These are phyloP conservation scores for Solenodon paradoxus DNA, from an alignment of 2,113 vertebrate genomes.

Conservation along the genomic window DNA sequence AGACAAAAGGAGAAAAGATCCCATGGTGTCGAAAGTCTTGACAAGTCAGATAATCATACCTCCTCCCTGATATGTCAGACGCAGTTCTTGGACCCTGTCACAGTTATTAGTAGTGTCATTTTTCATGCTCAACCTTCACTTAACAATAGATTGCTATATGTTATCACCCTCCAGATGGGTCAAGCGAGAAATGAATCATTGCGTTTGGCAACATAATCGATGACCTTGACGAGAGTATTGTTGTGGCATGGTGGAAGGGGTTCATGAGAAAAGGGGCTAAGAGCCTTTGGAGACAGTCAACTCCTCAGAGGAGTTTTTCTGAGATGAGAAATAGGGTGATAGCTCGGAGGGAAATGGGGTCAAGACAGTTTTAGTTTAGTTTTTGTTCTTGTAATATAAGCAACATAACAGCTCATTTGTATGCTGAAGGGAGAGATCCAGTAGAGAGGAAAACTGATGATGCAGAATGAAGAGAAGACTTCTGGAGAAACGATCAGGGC, in stretches of 20 bases:
- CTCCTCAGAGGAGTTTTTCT: background rate
- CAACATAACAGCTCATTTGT: conserved; percentile 36
- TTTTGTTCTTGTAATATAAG: conserved; percentile 9
- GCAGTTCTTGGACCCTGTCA: background rate
- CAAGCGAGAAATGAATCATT: background rate
- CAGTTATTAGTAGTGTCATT: background rate
- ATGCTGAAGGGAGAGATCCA: background rate
- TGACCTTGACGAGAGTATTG: background rate
- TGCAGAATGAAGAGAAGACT: background rate
- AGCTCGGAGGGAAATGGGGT: background rate
- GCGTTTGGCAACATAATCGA: background rate
- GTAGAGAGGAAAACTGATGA: background rate
- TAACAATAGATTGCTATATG: background rate
- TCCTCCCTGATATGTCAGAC: background rate
- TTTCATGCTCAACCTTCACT: background rate
- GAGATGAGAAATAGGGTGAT: background rate
- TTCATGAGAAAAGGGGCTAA: background rate
- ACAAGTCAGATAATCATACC: background rate
- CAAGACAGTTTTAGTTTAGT: background rate
- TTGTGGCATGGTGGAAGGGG: background rate
- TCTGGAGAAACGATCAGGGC: background rate
- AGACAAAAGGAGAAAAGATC: background rate
- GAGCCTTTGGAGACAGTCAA: background rate
- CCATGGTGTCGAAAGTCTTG: background rate
- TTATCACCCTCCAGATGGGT: background rate